Conservation (phyloP, 2,113 vertebrate genomes). For the Callaeas wilsoni region DNA sequence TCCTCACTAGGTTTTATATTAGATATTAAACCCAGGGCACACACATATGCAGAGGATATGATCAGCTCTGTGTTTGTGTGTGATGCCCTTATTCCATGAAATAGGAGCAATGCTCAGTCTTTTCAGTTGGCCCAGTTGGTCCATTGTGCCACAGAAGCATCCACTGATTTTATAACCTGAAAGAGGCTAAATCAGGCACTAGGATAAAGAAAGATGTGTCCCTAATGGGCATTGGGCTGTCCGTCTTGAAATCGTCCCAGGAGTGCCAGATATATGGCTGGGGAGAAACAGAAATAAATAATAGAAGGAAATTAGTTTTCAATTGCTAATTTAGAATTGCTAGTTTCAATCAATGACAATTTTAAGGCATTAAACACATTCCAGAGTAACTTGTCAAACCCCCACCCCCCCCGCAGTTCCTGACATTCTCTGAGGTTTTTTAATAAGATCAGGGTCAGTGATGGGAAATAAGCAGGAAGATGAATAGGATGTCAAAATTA, state of each 20-base stretch:
- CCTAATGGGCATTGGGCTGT: background rate
- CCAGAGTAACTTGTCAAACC: constrained; percentile 45
- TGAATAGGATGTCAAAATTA: constrained; percentile 75
- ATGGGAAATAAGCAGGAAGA: constrained; percentile 73
- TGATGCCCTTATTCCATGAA: background rate
- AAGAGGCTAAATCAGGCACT: background rate
- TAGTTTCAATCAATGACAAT: constrained; percentile 78
- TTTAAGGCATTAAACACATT: constrained; percentile 71
- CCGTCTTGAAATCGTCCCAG: background rate
- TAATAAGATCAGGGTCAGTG: constrained; percentile 73
- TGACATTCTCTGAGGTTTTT: constrained; percentile 64
- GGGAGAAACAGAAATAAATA: constrained; percentile 36
- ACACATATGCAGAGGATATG: background rate
- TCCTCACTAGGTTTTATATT: background rate
- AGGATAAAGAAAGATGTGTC: background rate
- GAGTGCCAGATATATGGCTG: constrained; percentile 15
- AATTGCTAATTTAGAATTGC: constrained; percentile 68
- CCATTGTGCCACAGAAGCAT: background rate
- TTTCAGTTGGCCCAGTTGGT: background rate
- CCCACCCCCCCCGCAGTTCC: background rate
- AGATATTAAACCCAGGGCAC: background rate
- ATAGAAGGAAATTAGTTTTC: constrained; percentile 58
- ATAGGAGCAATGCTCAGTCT: background rate
- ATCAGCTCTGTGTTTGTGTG: background rate
- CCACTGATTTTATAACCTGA: background rate